These are phyloP conservation scores for Ceratosolen fusciceps DNA, from an alignment of 1,140 invertebrate genomes.

Conservation along the genomic window DNA sequence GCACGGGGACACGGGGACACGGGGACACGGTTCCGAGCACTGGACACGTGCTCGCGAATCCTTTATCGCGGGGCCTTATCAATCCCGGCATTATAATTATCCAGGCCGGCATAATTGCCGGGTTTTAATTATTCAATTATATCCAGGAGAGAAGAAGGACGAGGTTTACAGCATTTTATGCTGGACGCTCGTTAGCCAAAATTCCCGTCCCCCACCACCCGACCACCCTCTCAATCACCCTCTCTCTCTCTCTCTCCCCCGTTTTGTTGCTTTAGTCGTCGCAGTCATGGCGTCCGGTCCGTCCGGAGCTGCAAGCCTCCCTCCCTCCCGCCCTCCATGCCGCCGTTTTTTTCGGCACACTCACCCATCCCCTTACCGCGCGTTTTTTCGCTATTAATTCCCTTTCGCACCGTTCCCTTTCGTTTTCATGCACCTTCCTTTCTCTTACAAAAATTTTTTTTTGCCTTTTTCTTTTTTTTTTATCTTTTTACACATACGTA, in stretches of 20 bases:
- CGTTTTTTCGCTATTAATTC: neutral
- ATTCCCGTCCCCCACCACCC: slow-evolving; percentile 35
- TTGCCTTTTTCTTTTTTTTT: too few relatives aligned
- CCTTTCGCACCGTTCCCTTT: neutral
- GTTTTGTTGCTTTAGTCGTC: neutral
- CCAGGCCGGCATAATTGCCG: slow-evolving; percentile 61
- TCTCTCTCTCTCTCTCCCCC: neutral
- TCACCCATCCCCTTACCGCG: neutral
- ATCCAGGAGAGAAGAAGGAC: slow-evolving; percentile 56
- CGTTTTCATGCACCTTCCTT: neutral
- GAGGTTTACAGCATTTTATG: slow-evolving; percentile 66
- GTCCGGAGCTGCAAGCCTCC: too few relatives aligned
- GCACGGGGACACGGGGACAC: too few relatives aligned
- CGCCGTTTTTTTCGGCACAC: neutral
- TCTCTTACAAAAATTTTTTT: too few relatives aligned
- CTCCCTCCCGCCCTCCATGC: too few relatives aligned
- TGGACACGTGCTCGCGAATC: neutral
- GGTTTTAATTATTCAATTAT: slow-evolving; percentile 70
- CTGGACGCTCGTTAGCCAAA: slow-evolving; percentile 65
- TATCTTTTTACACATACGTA: neutral
- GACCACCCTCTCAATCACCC: neutral
- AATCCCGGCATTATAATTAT: slow-evolving; percentile 4
- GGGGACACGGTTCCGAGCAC: too few relatives aligned
- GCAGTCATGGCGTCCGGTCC: neutral
- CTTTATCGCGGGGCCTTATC: neutral